Evolutionary conservation across 2,113 vertebrate genomes (phyloP).

Genomic region (Tetrax tetrax): DNA sequence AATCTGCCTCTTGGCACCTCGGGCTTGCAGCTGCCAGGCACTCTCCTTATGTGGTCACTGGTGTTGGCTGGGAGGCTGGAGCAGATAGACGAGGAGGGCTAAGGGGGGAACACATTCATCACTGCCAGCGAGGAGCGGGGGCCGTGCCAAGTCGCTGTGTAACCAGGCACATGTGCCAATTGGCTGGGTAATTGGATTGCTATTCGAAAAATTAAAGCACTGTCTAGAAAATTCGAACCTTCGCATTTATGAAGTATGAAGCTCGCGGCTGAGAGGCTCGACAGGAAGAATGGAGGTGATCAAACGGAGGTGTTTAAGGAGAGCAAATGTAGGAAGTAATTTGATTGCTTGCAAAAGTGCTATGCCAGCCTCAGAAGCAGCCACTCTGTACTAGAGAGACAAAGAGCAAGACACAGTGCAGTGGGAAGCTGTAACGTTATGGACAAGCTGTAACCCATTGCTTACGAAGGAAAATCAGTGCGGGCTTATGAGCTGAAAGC

Average conservation of each 20-base stretch:
- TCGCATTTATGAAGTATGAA: background rate
- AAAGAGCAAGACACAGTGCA: background rate
- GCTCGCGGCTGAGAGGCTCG: background rate
- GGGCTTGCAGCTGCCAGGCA: slow-evolving; percentile 71
- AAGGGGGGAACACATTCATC: slow-evolving; percentile 70
- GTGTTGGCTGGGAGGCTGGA: slow-evolving; percentile 58
- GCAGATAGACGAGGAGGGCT: slow-evolving; percentile 55
- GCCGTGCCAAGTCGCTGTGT: slow-evolving; percentile 75
- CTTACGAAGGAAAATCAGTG: slow-evolving; percentile 16
- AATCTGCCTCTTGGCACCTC: slow-evolving; percentile 71
- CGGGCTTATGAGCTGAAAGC: background rate
- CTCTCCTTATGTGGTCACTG: slow-evolving; percentile 68
- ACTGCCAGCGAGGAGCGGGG: slow-evolving; percentile 51
- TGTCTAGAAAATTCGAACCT: slow-evolving; percentile 57
- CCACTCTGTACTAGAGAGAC: background rate
- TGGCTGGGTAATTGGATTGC: slow-evolving; percentile 74
- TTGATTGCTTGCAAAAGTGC: background rate
- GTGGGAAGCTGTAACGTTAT: background rate
- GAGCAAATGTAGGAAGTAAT: background rate
- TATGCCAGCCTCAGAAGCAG: background rate
- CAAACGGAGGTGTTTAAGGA: slow-evolving; percentile 2
- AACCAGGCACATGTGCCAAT: slow-evolving; percentile 73
- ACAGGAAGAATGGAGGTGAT: background rate
- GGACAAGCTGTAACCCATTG: slow-evolving; percentile 6
- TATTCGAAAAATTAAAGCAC: slow-evolving; percentile 75